Evolutionary conservation across 2,113 vertebrate genomes (phyloP).

Genomic region (Cichladusa arquata): DNA sequence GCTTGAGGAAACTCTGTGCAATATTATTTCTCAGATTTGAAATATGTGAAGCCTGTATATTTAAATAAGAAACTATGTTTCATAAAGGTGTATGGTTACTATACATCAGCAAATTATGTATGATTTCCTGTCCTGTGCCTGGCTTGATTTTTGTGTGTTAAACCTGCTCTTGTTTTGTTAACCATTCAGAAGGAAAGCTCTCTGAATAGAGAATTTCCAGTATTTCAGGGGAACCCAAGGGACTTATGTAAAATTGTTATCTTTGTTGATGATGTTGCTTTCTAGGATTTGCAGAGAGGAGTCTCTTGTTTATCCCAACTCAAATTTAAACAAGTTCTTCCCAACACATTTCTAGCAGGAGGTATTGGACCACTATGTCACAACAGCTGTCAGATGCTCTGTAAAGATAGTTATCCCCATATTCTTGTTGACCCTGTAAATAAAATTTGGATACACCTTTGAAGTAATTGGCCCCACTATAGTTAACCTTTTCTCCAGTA

Average conservation of each 20-base stretch:
- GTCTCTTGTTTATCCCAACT: neutral
- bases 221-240: neutral
- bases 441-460: conserved; percentile 27
- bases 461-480: neutral
- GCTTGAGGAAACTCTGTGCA: neutral
- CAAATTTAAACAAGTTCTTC: conserved; percentile 7
- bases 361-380: neutral
- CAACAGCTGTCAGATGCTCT: conserved; percentile 16
- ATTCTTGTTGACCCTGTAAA: neutral
- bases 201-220: neutral
- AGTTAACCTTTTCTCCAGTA: neutral
- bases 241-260: neutral
- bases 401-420: neutral
- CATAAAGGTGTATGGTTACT: neutral
- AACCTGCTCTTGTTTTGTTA: neutral
- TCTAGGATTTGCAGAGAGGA: neutral
- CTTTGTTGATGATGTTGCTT: neutral
- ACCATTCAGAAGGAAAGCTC: neutral
- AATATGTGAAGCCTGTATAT: neutral
- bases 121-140: neutral
- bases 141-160: neutral
- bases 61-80: neutral
- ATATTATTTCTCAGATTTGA: neutral
- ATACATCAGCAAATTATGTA: neutral
- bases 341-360: neutral